These are phyloP conservation scores for Notiomystis cincta DNA, from an alignment of 2,113 vertebrate species.

Conservation along the genomic window DNA sequence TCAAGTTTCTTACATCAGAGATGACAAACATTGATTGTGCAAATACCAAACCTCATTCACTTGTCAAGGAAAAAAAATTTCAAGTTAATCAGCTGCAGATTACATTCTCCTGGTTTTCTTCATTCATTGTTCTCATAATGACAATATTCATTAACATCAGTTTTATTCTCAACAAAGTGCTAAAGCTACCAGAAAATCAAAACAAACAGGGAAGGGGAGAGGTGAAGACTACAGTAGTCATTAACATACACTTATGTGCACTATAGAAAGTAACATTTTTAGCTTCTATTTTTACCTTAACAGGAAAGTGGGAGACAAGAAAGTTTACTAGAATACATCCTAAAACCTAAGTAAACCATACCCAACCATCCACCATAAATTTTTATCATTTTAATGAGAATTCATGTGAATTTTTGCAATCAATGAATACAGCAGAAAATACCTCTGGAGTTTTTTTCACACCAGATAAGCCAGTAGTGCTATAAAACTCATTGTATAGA, in stretches of 20 bases:
- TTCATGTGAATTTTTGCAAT: background rate
- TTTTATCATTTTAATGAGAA: conserved; percentile 13
- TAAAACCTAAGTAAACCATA: conserved; percentile 7
- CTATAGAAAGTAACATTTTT: background rate
- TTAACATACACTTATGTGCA: background rate
- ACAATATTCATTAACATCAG: background rate
- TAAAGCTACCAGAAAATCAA: conserved; percentile 11
- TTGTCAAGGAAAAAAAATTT: background rate
- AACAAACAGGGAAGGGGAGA: background rate
- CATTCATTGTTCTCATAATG: background rate
- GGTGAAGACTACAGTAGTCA: background rate
- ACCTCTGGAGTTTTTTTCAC: background rate
- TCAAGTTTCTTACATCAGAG: conserved; percentile 3
- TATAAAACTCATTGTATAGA: background rate
- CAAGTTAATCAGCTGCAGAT: conserved; percentile 23
- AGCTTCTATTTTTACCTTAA: background rate
- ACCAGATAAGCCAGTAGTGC: conserved; percentile 53
- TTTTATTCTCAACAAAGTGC: conserved; percentile 19
- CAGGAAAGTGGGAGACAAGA: background rate
- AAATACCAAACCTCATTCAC: conserved; percentile 36
- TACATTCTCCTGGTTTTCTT: conserved; percentile 22
- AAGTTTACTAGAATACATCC: background rate
- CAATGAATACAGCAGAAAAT: conserved; percentile 32
- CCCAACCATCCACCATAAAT: background rate
- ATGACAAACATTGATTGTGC: conserved; percentile 7